Base-by-base conservation (phyloP, 92 coral and sea anemone species). In the Anthopleura xanthogrammica region DNA sequence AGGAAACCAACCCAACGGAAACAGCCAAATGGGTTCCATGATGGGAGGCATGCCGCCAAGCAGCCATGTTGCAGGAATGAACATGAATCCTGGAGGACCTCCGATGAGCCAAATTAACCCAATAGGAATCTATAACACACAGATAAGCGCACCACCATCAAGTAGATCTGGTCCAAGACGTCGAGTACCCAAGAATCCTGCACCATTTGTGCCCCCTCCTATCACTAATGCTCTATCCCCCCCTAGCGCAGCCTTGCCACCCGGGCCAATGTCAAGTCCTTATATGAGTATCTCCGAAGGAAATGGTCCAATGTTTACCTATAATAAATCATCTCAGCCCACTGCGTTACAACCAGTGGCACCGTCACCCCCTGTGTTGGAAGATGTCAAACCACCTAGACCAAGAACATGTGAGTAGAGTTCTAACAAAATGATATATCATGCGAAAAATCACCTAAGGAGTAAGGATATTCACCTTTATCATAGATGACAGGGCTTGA, bases 251-350 rank as follows among this genome's bases (percentile, higher is more conserved):
- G 83, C 88, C 12, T 3, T 88, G 42, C 89, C 94, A 0, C 95
- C 98, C 10, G 93, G 88, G 36, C 83, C 91, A 0, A 77, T 75
- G 60, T 60, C 87, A 16, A 93, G 92, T 80, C 93, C 98, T 0
- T 93, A 93, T 82, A 93, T 93, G 98, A 91, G 95, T 60, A 93
- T 93, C 41, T 85, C 86, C 12, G 98, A 93, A 20, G 83, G 78
- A 19, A 82, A 66, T 75, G 83, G 81, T 64, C 74, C 85, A 58
- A 85, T 80, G 40, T 73, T 88, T 60, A 88, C 87, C 82, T 93
- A 89, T 83, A 94, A 85, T 71, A 88, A 89, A 17, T 85, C 90
- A 54, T 89, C 93, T 23, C 90, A 87, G 29, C 55, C 87, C n/a
- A 7, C 42, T 41, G 77, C 72, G 54, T 50, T 85, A 68, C 88